phyloP scores from a whole-genome alignment of 2,888 invertebrate species.

The Athalia rosae region DNA sequence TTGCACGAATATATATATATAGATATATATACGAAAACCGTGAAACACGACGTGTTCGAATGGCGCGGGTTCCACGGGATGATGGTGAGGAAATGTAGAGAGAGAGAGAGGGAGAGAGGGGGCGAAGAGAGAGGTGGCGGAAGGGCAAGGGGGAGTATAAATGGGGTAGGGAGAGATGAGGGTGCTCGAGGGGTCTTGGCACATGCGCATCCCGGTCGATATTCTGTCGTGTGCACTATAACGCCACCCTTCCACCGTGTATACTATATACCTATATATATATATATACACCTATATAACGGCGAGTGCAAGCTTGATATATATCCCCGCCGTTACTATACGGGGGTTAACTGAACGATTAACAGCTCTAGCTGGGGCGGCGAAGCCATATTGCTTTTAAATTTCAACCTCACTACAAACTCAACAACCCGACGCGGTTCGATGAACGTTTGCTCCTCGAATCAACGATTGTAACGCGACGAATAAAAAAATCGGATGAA shows the following conservation, averaged over 20 bases:
- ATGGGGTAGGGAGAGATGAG: constrained; percentile 53
- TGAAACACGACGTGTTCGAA: constrained; percentile 61
- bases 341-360: constrained; percentile 58
- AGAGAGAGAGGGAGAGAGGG: constrained; percentile 44
- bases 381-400: constrained; percentile 43
- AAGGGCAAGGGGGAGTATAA: constrained; percentile 60
- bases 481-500: too few species aligned
- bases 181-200: constrained; percentile 60
- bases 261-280: not conserved
- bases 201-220: constrained; percentile 65
- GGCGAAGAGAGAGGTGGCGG: constrained; percentile 59
- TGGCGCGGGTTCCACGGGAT: constrained; percentile 51
- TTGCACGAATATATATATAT: too few species aligned
- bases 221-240: constrained; percentile 55
- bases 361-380: constrained; percentile 53
- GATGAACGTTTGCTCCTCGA: not conserved
- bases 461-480: not conserved
- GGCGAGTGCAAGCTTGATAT: constrained; percentile 16
- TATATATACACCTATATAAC: not conserved
- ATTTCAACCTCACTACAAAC: constrained; percentile 8
- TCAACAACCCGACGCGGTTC: constrained; percentile 3
- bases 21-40: constrained; percentile 49
- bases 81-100: constrained; percentile 49
- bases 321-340: constrained; percentile 53
- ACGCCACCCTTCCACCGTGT: constrained; percentile 30